Evolutionary conservation across 2,113 vertebrate species (phyloP).

Genomic region (Oostethus manadensis): DNA sequence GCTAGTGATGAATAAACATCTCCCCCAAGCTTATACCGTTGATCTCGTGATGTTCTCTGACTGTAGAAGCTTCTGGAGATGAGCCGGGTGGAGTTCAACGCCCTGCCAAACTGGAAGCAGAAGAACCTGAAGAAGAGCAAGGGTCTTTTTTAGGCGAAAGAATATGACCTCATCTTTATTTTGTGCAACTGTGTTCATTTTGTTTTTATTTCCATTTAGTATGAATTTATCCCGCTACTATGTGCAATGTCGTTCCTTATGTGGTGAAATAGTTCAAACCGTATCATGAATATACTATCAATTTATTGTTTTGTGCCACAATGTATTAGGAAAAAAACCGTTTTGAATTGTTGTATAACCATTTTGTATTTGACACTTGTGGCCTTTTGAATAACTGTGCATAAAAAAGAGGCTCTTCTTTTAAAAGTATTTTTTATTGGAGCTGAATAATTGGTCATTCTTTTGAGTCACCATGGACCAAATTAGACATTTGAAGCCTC

Average conservation of each 20-base stretch:
- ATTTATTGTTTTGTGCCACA: slow-evolving; percentile 27
- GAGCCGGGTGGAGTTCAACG: slow-evolving; percentile 71
- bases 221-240: slow-evolving; percentile 40
- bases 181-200: slow-evolving; percentile 50
- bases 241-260: slow-evolving; percentile 50
- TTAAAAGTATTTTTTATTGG: slow-evolving; percentile 8
- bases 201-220: slow-evolving; percentile 12
- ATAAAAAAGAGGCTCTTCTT: background rate
- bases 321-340: slow-evolving; percentile 5
- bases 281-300: slow-evolving; percentile 54
- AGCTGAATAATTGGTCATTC: slow-evolving; percentile 20
- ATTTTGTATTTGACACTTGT: background rate
- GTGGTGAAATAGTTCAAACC: slow-evolving; percentile 34
- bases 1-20: too few species aligned
- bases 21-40: background rate
- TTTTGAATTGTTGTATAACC: slow-evolving; percentile 2
- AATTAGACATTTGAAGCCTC: slow-evolving; percentile 18
- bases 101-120: slow-evolving; percentile 77
- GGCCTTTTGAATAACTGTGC: background rate
- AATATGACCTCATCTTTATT: slow-evolving; percentile 35
- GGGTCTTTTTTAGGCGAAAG: slow-evolving; percentile 65
- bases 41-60: background rate
- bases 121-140: slow-evolving; percentile 77
- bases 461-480: slow-evolving; percentile 34
- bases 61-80: slow-evolving; percentile 69